Percentiles rank a stretch among this genome's conserved stretches.
Conservation (phyloP, 2,888 invertebrate genomes). For the Acanthacorydalis orientalis region DNA sequence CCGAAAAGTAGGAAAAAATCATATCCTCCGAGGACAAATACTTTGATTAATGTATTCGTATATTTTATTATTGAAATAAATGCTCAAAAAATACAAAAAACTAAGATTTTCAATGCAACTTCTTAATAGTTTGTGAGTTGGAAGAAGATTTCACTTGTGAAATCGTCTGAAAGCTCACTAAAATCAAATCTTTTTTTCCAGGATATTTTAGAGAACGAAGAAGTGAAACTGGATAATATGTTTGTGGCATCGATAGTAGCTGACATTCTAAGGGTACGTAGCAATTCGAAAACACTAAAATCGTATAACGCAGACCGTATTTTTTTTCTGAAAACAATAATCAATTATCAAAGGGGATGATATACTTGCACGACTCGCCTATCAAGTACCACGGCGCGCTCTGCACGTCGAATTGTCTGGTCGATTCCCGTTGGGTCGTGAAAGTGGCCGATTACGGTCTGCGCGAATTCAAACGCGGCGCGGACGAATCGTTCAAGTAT, state of each 20-base stretch:
- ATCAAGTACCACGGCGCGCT: conserved; percentile 75
- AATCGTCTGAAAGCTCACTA: too few relatives aligned
- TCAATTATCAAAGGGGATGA: conserved; percentile 54
- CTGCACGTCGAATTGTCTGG: conserved; percentile 80
- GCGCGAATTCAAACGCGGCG: conserved; percentile 66
- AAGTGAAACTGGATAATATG: conserved; percentile 90
- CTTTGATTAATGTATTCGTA: too few relatives aligned
- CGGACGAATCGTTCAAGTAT: conserved; percentile 35
- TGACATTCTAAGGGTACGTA: conserved; percentile 79
- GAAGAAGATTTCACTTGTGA: too few relatives aligned
- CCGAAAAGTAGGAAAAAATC: too few relatives aligned
- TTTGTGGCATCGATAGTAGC: conserved; percentile 89
- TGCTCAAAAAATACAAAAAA: too few relatives aligned
- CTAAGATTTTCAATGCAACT: too few relatives aligned
- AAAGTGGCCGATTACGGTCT: conserved; percentile 86
- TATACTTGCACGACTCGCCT: conserved; percentile 77
- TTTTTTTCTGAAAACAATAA: background rate
- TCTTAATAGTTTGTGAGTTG: too few relatives aligned
- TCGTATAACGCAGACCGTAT: background rate
- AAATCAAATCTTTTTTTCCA: too few relatives aligned
- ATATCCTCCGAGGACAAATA: too few relatives aligned
- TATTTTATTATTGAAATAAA: too few relatives aligned
- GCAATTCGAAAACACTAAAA: background rate
- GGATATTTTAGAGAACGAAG: conserved; percentile 90
- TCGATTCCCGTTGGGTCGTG: conserved; percentile 90